Evolutionary conservation across 2,888 invertebrate genomes (phyloP), one percentile per base, ranked within the genome.

Genomic region (Drosophila robusta): DNA sequence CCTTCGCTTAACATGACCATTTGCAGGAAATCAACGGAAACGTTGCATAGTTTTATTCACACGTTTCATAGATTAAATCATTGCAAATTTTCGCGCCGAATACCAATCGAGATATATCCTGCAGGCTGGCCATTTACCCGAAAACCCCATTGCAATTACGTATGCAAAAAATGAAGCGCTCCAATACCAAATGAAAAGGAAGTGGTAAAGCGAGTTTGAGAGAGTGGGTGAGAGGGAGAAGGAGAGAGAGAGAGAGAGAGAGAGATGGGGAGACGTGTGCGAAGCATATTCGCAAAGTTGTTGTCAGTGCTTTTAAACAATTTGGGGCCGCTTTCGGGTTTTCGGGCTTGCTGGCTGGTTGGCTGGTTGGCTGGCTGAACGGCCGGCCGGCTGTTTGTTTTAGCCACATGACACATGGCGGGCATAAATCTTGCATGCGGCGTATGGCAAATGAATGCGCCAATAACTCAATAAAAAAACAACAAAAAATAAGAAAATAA

Each of bases 371-470:
- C 39, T 36, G 57, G 34, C 38, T 18, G 45, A 12, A 42, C 36
- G 64, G 34, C 34, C 26, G 46, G 64, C 46, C 49, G 44, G 56
- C 67, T 73, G 70, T 85, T 78, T 82, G 80, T 74, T 81, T 79
- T 86, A 80, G 84, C 87, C 81, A 75, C 82, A 87, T 82, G 82
- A 82, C 82, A 82, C 87, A 82, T 82, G 87, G 85, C 81, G 75
- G 72, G 78, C 87, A 87, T 82, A 82, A 82, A 82, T 82, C 82
- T 82, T 82, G 85, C 63, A 87, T 83, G 81, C 65, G 78, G 84
- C 81, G 87, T 86, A 84, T 82, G 87, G 87, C 82, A 82, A 82
- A 82, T 87, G 87, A 82, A 82, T 82, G 87, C 87, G 82, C 82
- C 82, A 82, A 82, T 82, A 82, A 87, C 82, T 82, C 87, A 82